Evolutionary conservation across 1,140 invertebrate genomes (phyloP), one percentile per base, ranked within the genome.

Genomic region (Bombyx mandarina): DNA sequence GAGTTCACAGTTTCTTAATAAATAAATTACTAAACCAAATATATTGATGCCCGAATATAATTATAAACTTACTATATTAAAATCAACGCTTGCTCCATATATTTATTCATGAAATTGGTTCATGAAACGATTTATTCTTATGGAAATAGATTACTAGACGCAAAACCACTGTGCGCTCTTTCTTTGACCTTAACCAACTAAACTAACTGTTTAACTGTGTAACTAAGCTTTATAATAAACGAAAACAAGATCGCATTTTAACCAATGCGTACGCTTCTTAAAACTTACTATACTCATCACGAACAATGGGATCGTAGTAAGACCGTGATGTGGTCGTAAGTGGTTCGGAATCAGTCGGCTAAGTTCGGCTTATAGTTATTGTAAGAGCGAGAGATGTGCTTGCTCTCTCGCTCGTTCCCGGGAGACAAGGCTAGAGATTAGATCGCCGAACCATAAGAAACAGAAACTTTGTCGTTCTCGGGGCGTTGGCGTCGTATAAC

Each of bases 371-470:
- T 45, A 48, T 55, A 8, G n/a, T 46, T 45, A 26, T 12, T 42
- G 43, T 60, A 56, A 56, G 66, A 68, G 60, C 60, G 65, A 56
- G 4, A 35, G 54, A 58, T 56, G 58, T 51, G 60, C 71, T 57
- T 57, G 60, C 71, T 57, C 56, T 69, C 73, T 72, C 72, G 6
- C 59, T 81, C 69, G 50, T 53, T 69, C 74, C 53, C 52, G 66
- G 52, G 61, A 58, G 66, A 75, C 68, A 70, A 35, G 26, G 26
- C 69, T 69, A 66, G 65, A 75, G 70, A 82, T 79, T 75, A 74
- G 79, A 86, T 81, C 80, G 80, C 62, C 83, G 79, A 82, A 86
- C 80, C 73, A 77, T 79, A 82, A 82, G 79, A 77, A 78, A 86
- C 80, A 86, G 74, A 79, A 77, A 77, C 62, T 77, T 72, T 75